Conservation (phyloP, 2,113 vertebrate species). For the Oxyruncus cristatus region DNA sequence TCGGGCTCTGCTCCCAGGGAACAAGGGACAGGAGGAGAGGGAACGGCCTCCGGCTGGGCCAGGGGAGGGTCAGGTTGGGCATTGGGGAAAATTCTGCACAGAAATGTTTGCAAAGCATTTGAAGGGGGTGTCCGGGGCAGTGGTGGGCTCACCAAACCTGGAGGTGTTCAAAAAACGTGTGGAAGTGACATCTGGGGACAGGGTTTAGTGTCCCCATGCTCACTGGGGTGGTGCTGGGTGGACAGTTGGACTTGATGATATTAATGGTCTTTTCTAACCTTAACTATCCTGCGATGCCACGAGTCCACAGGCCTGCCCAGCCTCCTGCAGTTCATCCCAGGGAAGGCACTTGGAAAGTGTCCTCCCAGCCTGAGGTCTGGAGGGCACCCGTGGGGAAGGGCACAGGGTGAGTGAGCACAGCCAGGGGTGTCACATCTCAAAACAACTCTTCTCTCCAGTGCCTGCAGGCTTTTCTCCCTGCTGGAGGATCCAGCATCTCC, state of each 20-base stretch:
- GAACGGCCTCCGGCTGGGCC: not conserved
- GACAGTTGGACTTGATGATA: not conserved
- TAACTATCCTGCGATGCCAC: too few species aligned
- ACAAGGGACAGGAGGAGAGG: not conserved
- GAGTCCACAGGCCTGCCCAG: not conserved
- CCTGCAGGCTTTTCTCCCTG: not conserved
- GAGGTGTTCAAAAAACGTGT: not conserved
- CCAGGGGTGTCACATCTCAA: not conserved
- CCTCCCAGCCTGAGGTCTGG: not conserved
- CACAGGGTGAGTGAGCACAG: not conserved
- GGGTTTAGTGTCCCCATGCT: too few species aligned
- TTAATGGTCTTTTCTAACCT: not conserved
- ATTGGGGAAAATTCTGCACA: fast-evolving
- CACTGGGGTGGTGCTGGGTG: not conserved
- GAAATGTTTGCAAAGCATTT: fast-evolving
- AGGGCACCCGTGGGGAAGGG: not conserved
- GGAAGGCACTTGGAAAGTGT: not conserved
- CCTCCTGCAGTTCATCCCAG: not conserved
- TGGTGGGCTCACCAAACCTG: not conserved
- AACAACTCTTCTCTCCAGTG: fast-evolving
- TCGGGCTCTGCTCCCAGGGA: not conserved
- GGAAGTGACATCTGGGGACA: not conserved
- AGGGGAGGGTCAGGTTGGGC: fast-evolving
- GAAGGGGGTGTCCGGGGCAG: not conserved
- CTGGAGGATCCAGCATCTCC: fast-evolving